phyloP scores from a whole-genome alignment of 2,888 invertebrate genomes.

The Iphiclides podalirius region DNA sequence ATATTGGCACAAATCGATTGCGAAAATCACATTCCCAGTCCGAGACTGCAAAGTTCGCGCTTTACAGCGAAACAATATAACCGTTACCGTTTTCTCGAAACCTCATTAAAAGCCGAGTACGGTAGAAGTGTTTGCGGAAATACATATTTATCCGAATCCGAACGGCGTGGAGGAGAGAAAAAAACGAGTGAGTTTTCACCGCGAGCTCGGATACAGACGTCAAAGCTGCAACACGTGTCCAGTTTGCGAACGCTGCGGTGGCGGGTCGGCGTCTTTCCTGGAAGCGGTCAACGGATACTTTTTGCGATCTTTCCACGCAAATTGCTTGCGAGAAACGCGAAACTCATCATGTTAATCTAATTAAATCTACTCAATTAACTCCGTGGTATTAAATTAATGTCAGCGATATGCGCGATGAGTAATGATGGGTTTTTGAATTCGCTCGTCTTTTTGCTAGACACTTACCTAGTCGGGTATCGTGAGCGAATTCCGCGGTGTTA shows the following conservation, averaged over 20 bases:
- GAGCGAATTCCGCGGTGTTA: too few species aligned
- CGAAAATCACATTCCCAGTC: too few species aligned
- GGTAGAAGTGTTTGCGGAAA: constrained; percentile 18
- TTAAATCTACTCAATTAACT: constrained; percentile 18
- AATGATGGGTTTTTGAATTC: background rate
- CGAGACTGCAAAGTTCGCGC: too few species aligned
- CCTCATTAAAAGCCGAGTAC: constrained; percentile 2
- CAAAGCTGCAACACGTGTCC: constrained; percentile 24
- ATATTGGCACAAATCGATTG: too few species aligned
- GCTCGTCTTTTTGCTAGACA: too few species aligned
- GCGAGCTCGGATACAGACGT: constrained; percentile 19
- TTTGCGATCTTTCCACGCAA: constrained; percentile 19
- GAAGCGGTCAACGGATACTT: constrained; percentile 16
- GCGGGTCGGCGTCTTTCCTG: constrained; percentile 9
- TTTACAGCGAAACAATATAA: too few species aligned
- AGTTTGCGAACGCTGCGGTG: constrained; percentile 22
- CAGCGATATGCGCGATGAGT: background rate
- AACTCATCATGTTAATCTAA: constrained; percentile 24
- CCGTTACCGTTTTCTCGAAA: too few species aligned
- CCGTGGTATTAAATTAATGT: constrained; percentile 1
- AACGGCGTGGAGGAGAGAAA: constrained; percentile 2
- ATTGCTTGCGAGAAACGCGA: constrained; percentile 23
- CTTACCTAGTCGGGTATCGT: too few species aligned
- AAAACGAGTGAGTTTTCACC: constrained; percentile 8
- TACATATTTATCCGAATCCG: constrained; percentile 21